Conservation (phyloP, 2,113 vertebrate species). For the Oostethus manadensis region DNA sequence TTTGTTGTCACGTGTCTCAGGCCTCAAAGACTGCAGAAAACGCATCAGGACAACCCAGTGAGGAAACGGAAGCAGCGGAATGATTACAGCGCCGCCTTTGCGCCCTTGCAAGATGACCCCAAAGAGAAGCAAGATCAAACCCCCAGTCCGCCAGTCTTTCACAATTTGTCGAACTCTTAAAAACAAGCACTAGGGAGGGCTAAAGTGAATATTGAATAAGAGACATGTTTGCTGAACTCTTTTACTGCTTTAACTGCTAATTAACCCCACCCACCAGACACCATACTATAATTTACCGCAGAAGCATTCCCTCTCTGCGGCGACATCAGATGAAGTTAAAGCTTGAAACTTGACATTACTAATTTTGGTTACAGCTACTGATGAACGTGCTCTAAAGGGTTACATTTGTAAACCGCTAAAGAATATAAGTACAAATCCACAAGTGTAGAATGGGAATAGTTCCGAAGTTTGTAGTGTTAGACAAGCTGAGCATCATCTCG, state of each 20-base stretch:
- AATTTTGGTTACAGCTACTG: background rate
- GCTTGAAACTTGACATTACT: no score
- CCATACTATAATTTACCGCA: background rate
- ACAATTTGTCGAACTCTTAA: constrained; percentile 24
- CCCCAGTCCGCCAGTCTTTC: constrained; percentile 19
- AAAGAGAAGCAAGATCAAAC: constrained; percentile 43
- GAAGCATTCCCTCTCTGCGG: background rate
- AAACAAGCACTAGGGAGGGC: constrained; percentile 9
- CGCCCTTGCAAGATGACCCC: constrained; percentile 39
- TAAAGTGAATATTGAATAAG: constrained; percentile 11
- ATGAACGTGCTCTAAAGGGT: constrained; percentile 43
- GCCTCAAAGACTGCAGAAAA: constrained; percentile 91
- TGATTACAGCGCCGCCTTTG: constrained; percentile 61
- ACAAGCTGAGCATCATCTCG: background rate
- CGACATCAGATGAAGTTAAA: background rate
- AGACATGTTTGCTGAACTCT: constrained; percentile 26
- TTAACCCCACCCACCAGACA: background rate
- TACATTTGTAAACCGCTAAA: constrained; percentile 8
- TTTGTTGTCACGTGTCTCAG: constrained; percentile 49
- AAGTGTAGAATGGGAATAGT: constrained; percentile 5
- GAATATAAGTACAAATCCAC: background rate
- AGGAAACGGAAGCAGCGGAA: constrained; percentile 83
- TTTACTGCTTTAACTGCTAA: constrained; percentile 34
- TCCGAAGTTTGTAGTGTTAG: background rate
- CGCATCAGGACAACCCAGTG: constrained; percentile 79